Evolutionary conservation across 1,140 invertebrate species (phyloP), one percentile per base, ranked within the genome.

Genomic region (Leucophenga varia): DNA sequence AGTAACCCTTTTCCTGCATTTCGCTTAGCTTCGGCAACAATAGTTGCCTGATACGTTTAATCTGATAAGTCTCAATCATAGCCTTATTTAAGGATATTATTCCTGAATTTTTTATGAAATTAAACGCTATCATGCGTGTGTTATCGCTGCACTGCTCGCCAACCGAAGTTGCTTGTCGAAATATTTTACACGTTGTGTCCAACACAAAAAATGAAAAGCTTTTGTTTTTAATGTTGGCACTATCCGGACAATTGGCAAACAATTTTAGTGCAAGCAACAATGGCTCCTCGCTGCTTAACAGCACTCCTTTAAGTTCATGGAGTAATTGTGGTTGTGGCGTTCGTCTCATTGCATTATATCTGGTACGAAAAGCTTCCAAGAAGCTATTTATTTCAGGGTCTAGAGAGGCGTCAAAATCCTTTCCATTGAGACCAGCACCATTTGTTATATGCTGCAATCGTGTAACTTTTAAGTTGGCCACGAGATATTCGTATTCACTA

Each of bases 81-180:
- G 81, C 57, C 56, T 81, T 81, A 19, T 79, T 76, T 2, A 86
- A 59, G 22, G 76, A 57, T 28, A 76, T 64, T 45, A 79, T 76
- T 25, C 78, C 81, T 40, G 85, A 82, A 34, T 75, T 79, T 28
- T 71, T 78, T 1, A 84, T 67, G 52, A 85, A 75, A 59, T 78
- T 78, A 72, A 84, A 86, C 17, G 81, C 80, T 47, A 80, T 80
- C 55, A 80, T 58, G 68, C 85, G 84, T 7, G 83, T 58, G 37
- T 84, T 78, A 8, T 68, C 52, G 75, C 61, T 54, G 58, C 59
- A 55, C 68, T 76, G 14, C 36, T 55, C 43, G 59, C 53, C 63
- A 59, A 69, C 42, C 2, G 54, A 53, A 7, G 71, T 65, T 19
- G 58, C 49, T 19, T 57, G 54, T 42, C 61, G 43, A 13, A 54